These are phyloP conservation scores for Gymnosoma rotundatum DNA, from an alignment of 2,888 invertebrate genomes.

Conservation along the genomic window DNA sequence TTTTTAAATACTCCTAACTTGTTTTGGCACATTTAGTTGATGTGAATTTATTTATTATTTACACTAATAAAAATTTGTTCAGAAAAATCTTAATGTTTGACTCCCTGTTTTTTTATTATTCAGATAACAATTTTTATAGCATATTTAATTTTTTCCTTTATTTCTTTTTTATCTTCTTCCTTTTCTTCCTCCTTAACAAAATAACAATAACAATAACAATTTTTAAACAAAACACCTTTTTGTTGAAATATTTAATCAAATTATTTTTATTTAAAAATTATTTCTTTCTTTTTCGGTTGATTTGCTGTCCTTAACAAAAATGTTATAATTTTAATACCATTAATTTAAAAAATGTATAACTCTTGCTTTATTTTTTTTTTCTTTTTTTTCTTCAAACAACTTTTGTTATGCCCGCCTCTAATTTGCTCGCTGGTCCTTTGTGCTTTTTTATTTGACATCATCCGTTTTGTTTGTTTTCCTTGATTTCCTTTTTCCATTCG, in stretches of 20 bases:
- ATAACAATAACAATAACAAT: constrained; percentile 22
- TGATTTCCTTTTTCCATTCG: constrained; percentile 32
- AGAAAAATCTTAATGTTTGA: constrained; percentile 38
- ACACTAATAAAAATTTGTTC: not conserved
- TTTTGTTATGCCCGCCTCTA: constrained; percentile 57
- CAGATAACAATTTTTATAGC: constrained; percentile 45
- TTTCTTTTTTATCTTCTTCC: constrained; percentile 69
- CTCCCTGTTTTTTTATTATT: constrained; percentile 23
- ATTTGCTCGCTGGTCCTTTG: constrained; percentile 46
- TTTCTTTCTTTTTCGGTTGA: not conserved
- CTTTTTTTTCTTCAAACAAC: constrained; percentile 31
- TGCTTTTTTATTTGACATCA: constrained; percentile 24
- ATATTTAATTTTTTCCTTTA: constrained; percentile 60
- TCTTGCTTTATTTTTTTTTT: constrained; percentile 57
- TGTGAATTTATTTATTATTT: not conserved
- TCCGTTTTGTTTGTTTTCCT: constrained; percentile 52
- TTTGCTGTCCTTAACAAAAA: constrained; percentile 17
- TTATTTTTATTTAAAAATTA: constrained; percentile 10
- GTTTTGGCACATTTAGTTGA: not conserved
- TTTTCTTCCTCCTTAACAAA: constrained; percentile 52
- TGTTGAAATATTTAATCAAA: too few species aligned
- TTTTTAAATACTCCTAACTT: not conserved
- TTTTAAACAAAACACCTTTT: constrained; percentile 9
- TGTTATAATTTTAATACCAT: constrained; percentile 36
- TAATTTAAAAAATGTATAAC: constrained; percentile 8